Evolutionary conservation across 2,797 vertebrate species (phyloP), one percentile per base, ranked within the genome.

Genomic region (Pangasius mekongensis): DNA sequence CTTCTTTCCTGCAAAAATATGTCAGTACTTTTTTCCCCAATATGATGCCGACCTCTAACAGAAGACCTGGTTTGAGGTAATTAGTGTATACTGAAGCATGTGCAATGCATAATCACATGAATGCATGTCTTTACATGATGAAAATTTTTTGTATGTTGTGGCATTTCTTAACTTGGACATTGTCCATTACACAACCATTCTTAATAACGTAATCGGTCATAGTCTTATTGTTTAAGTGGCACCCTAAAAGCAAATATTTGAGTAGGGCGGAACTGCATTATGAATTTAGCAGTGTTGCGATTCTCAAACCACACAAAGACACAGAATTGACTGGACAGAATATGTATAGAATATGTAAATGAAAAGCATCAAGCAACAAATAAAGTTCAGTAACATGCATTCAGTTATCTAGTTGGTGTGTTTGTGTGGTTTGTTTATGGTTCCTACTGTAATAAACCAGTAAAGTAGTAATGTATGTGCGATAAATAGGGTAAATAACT

Each of bases 191-290:
- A 33, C 56, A 77, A 52, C 66, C 47, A 85, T 71, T 43, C 3
- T 24, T 83, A 49, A 85, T 85, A 43, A 73, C 89, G 83, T 84
- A 87, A 85, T 71, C 76, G 62, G 83, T 83, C 86, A 84, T 24
- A 77, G 54, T 36, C 83, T 91, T 94, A 92, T 93, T 91, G 77
- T 8, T 43, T 47, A 3, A 86, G 86, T 87, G 84, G 85, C 92
- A 69, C 94, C 94, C 93, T 90, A 89, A 93, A 88, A 86, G 86
- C 91, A 94, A 96, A 96, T 95, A 95, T 96, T 95, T 94, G 92
- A 92, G 84, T 78, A 94, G 89, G 95, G 94, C 92, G 93, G 93
- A 91, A 85, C 60, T 86, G 1, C 11, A 64, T 58, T 81, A 60
- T 80, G 5, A 24, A 78, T 66, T 76, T 83, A 71, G 33, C 30